phyloP scores from a whole-genome alignment of 2,113 vertebrate genomes.

The Ceratotherium simum region DNA sequence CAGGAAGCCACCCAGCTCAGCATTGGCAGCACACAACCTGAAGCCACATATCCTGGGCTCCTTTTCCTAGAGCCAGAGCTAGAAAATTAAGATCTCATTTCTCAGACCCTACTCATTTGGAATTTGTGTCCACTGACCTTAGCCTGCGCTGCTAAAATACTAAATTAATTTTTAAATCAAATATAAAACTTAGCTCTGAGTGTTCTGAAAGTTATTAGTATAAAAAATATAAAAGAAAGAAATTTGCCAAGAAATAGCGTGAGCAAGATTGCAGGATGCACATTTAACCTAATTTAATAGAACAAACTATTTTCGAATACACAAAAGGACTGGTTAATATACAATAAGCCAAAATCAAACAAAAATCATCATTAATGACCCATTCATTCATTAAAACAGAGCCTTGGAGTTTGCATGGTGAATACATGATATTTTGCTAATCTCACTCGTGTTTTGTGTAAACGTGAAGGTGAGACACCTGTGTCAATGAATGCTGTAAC shows the following conservation, averaged over 20 bases:
- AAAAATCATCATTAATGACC: neutral
- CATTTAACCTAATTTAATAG: neutral
- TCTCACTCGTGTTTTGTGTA: neutral
- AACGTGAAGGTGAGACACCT: neutral
- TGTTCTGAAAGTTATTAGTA: neutral
- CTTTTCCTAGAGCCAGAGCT: neutral
- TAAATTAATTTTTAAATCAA: neutral
- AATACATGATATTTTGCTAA: too few species aligned
- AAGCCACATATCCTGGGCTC: neutral
- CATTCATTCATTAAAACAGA: neutral
- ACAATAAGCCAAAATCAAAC: neutral
- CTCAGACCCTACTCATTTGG: neutral
- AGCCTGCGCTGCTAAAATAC: neutral
- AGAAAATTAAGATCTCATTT: neutral
- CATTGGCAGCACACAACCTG: fast-evolving
- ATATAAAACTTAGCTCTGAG: neutral
- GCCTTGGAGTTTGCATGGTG: neutral
- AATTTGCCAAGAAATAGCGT: neutral
- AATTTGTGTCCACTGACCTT: fast-evolving
- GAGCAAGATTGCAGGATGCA: neutral
- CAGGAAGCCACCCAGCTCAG: fast-evolving
- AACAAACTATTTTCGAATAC: neutral
- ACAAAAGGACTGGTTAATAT: neutral
- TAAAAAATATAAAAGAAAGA: neutral
- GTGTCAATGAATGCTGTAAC: neutral